Base-by-base conservation (phyloP, 2,113 vertebrate species). In the Tiliqua scincoides region DNA sequence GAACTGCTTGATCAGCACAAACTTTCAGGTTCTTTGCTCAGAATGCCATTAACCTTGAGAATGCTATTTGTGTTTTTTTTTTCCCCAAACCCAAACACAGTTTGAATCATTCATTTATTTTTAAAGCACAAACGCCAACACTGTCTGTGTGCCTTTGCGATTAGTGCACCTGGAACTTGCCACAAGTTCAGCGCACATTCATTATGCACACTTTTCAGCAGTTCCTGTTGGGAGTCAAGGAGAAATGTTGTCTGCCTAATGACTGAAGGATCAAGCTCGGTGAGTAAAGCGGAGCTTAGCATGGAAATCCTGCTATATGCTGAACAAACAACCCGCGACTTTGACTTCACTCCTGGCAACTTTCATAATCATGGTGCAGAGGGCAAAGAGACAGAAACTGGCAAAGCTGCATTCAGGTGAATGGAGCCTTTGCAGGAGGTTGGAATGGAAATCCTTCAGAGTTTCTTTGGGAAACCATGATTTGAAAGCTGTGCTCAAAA, bases 1-100 rank as follows among this genome's bases (percentile, higher is more conserved):
- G n/a, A n/a, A n/a, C n/a, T n/a, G n/a, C n/a, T 74, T 91, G 88
- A 94, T 87, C 89, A 88, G 54, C 63, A 88, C 43, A 91, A 89
- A n/a, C n/a, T n/a, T n/a, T n/a, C n/a, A n/a, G 83, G 83, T 57
- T 94, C 70, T 82, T 93, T 90, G 88, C 78, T 72, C 76, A 83
- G 62, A 84, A 88, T 25, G 52, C 87, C 86, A 89, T 93, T 83
- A 92, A 85, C 82, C 87, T 88, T 80, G 59, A 20, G 84, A 84
- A 30, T 35, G 79, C 35, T 67, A 83, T 94, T 89, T 84, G 78
- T 88, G 84, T 93, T 1, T 17, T 7, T 30, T 1, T 43, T 6
- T 68, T 93, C 79, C 40, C 68, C 65, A 91, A 72, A 72, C 77
- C 67, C 67, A 6, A 65, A 54, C 43, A 3, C 35, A 88, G 90